Evolutionary conservation across 2,888 invertebrate genomes (phyloP), one percentile per base, ranked within the genome.

Genomic region (Lasioglossum calceatum): DNA sequence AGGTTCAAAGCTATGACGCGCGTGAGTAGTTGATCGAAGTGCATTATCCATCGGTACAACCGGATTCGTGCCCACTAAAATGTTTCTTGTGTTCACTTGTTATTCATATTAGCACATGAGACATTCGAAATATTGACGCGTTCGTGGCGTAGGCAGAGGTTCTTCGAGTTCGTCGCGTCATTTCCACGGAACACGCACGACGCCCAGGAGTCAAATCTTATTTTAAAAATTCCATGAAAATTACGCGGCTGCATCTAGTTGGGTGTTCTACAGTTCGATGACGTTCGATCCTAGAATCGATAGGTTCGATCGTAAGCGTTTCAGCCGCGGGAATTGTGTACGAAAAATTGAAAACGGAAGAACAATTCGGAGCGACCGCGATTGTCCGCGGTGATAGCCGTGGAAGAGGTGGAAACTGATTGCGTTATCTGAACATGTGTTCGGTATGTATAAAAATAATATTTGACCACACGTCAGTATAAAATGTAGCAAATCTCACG

Each of bases 51-150:
- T 87, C 81, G 27, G 58, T 87, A 77, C 80, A 88, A 82, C 77
- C 79, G 84, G 79, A 81, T 79, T 78, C 44, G 74, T 61, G 81
- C 71, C 42, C 91, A 92, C 92, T 94, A 94, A 94, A 94, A 94
- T 93, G 92, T 92, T 94, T 94, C 93, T 90, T 93, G 88, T 94
- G 94, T 94, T 93, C 92, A 91, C 91, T 94, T 93, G 93, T 94
- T 94, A 93, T 94, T 94, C 94, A 91, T 92, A 94, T 94, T 94
- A 94, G 94, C 94, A 94, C 92, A 91, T 88, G 87, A 82, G 64
- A 64, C 16, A 89, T 92, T 90, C 88, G 88, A 91, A 92, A 91
- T 91, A 89, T 93, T 92, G 91, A 88, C 92, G 80, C 77, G 78
- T 79, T 61, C 64, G 79, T 79, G 82, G 83, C 91, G 84, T 77